Conservation (phyloP, 1,140 invertebrate species). For the Pachyrhynchus sulphureomaculatus region DNA sequence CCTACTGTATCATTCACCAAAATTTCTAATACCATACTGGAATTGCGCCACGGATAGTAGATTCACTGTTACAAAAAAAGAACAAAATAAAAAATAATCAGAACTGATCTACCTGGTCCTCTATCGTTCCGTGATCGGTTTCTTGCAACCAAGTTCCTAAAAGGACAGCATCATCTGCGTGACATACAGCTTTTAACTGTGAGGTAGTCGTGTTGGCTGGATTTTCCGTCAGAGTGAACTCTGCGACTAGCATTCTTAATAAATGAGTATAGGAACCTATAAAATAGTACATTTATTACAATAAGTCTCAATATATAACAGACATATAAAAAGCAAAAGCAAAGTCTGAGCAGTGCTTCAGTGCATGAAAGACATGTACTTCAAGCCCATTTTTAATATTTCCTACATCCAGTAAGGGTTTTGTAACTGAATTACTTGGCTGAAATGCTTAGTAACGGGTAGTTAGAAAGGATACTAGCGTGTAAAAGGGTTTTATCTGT, state of each 20-base stretch:
- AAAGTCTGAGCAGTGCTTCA: too few relatives aligned
- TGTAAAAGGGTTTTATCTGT: too few relatives aligned
- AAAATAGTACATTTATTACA: constrained; percentile 20
- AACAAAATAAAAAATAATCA: background rate
- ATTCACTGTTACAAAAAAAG: background rate
- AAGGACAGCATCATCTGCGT: constrained; percentile 87
- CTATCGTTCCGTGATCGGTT: constrained; percentile 94
- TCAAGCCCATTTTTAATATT: too few relatives aligned
- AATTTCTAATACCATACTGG: too few relatives aligned
- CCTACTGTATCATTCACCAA: too few relatives aligned
- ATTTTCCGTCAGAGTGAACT: constrained; percentile 95
- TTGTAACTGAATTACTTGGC: too few relatives aligned
- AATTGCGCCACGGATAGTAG: constrained; percentile 1
- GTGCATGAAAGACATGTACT: too few relatives aligned
- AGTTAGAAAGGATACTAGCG: too few relatives aligned
- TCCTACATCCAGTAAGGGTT: too few relatives aligned
- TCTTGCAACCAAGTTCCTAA: constrained; percentile 88
- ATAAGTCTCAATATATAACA: background rate
- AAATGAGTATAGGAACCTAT: constrained; percentile 79
- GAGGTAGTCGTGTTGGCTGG: constrained; percentile 93
- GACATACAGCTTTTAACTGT: constrained; percentile 80
- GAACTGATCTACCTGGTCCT: constrained; percentile 82
- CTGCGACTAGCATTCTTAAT: constrained; percentile 91
- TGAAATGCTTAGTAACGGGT: too few relatives aligned
- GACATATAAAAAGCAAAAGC: background rate